A percentile compares a stretch with the other conserved stretches of the same genome.
These are phyloP conservation scores for Lycaena phlaeas DNA, from an alignment of 2,888 invertebrate genomes.

Conservation along the genomic window DNA sequence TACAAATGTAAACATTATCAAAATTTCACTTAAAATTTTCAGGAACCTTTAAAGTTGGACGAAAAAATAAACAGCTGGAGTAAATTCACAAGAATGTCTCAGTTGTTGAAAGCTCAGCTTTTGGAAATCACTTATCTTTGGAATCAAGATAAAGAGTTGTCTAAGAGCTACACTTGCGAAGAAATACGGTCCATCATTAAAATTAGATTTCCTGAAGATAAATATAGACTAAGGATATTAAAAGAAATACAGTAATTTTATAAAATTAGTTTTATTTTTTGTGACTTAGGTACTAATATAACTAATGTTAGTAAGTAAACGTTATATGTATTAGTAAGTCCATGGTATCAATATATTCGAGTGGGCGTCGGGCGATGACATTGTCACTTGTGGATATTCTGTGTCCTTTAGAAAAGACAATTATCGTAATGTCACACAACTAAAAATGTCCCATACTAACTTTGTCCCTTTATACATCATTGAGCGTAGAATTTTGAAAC, in stretches of 20 bases:
- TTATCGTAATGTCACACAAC: too few species aligned
- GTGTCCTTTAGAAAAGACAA: too few species aligned
- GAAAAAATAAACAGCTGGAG: conserved; percentile 44
- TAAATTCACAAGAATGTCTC: conserved; percentile 47
- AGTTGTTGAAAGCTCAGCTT: conserved; percentile 47
- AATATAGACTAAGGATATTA: conserved; percentile 51
- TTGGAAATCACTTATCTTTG: conserved; percentile 50
- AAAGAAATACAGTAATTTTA: conserved; percentile 59
- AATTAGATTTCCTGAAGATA: conserved; percentile 58
- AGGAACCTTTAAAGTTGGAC: conserved; percentile 44
- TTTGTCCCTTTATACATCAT: too few species aligned
- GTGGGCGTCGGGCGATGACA: too few species aligned
- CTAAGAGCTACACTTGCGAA: conserved; percentile 45
- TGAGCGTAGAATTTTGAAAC: too few species aligned
- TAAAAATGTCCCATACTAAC: too few species aligned
- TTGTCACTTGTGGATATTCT: too few species aligned
- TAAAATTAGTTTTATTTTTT: neutral
- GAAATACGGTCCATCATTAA: conserved; percentile 58
- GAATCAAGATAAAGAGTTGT: conserved; percentile 32
- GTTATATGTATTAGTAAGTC: too few species aligned
- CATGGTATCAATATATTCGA: too few species aligned
- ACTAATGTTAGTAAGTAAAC: too few species aligned
- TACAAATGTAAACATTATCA: too few species aligned
- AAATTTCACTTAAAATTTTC: conserved; percentile 15
- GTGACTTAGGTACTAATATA: too few species aligned